phyloP scores from a whole-genome alignment of 2,888 invertebrate genomes.

The Ditula angustiorana region DNA sequence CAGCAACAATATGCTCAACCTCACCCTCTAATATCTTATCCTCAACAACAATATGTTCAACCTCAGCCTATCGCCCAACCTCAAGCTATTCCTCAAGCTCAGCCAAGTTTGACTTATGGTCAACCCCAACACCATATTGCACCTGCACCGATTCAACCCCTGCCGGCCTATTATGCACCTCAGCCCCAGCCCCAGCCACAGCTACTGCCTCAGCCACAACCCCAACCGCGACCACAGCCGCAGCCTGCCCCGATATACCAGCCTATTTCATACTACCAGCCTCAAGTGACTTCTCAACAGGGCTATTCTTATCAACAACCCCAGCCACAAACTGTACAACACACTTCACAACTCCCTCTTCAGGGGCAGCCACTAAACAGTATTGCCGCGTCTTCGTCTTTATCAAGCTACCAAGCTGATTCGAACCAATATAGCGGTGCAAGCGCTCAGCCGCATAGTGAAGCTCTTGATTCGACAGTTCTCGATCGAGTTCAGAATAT shows the following conservation, averaged over 20 bases:
- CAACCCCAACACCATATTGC: slow-evolving; percentile 16
- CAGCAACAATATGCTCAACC: slow-evolving; percentile 7
- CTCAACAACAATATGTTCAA: slow-evolving; percentile 6
- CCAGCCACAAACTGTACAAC: slow-evolving; percentile 41
- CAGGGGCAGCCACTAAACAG: slow-evolving; percentile 54
- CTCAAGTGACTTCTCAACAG: slow-evolving; percentile 41
- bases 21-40: neutral
- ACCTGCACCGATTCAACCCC: slow-evolving; percentile 36
- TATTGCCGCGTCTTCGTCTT: slow-evolving; percentile 49
- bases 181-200: slow-evolving; percentile 27
- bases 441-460: slow-evolving; percentile 58
- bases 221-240: slow-evolving; percentile 38
- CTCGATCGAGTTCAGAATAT: slow-evolving; percentile 71
- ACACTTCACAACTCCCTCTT: slow-evolving; percentile 48
- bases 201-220: slow-evolving; percentile 39
- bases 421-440: slow-evolving; percentile 64
- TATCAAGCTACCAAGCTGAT: slow-evolving; percentile 75
- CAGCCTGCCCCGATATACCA: slow-evolving; percentile 30
- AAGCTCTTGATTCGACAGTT: slow-evolving; percentile 69
- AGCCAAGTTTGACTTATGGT: slow-evolving; percentile 28
- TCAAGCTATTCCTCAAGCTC: slow-evolving; percentile 25
- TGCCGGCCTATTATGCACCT: slow-evolving; percentile 17
- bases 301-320: slow-evolving; percentile 51
- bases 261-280: slow-evolving; percentile 35
- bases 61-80: slow-evolving; percentile 27